Percentiles rank a stretch among this genome's conserved stretches.
phyloP scores from a whole-genome alignment of 1,140 invertebrate genomes.

The Trypoxylus dichotomus region DNA sequence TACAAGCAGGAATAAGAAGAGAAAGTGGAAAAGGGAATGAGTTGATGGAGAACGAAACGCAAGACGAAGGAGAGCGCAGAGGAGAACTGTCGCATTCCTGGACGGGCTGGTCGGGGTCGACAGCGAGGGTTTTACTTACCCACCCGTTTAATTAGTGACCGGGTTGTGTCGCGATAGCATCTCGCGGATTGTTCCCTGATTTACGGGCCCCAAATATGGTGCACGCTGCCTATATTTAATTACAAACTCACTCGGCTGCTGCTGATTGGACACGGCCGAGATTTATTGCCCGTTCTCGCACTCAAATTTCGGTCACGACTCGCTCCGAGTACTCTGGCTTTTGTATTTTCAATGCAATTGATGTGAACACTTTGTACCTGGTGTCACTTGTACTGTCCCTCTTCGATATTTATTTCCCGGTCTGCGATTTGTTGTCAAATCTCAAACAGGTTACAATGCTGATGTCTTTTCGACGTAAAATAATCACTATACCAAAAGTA shows the following conservation, averaged over 20 bases:
- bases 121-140: slow-evolving; percentile 27
- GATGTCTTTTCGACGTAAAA: slow-evolving; percentile 19
- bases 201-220: slow-evolving; percentile 41
- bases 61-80: slow-evolving; percentile 8
- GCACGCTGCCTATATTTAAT: slow-evolving; percentile 38
- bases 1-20: not conserved
- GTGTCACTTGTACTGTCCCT: slow-evolving; percentile 27
- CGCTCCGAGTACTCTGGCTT: slow-evolving; percentile 15
- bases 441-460: slow-evolving; percentile 13
- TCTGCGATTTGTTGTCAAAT: not conserved
- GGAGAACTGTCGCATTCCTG: slow-evolving; percentile 27
- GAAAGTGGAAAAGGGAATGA: not conserved
- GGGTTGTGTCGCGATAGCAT: slow-evolving; percentile 36
- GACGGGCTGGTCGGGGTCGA: slow-evolving; percentile 25
- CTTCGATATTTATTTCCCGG: slow-evolving; percentile 25
- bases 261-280: slow-evolving; percentile 36
- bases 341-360: slow-evolving; percentile 28
- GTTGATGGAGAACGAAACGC: not conserved
- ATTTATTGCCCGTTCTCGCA: slow-evolving; percentile 28
- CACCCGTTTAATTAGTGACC: slow-evolving; percentile 30
- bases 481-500: slow-evolving; percentile 21
- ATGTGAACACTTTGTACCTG: slow-evolving; percentile 29
- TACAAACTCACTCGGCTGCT: slow-evolving; percentile 36
- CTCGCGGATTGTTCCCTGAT: slow-evolving; percentile 40
- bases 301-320: slow-evolving; percentile 30